Evolutionary conservation across 2,888 invertebrate genomes (phyloP).

Genomic region (Labia minor): DNA sequence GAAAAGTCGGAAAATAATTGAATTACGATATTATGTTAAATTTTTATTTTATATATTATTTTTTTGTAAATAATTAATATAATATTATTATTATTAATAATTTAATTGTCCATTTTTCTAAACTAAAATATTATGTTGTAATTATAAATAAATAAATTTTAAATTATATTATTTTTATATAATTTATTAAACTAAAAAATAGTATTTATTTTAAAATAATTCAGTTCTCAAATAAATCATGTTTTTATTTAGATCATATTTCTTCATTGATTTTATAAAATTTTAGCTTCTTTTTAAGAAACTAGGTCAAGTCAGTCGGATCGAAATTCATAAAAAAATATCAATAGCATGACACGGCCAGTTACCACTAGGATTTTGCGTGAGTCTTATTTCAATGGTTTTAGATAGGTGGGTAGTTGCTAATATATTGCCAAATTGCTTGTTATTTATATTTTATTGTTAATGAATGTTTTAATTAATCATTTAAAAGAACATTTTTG

Average conservation of each 20-base stretch:
- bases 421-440: too few species aligned
- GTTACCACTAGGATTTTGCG: background rate
- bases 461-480: too few species aligned
- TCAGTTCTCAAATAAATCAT: background rate
- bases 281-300: background rate
- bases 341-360: background rate
- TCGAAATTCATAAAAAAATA: background rate
- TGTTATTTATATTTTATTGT: too few species aligned
- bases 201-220: background rate
- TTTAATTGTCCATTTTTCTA: background rate
- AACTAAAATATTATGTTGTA: background rate
- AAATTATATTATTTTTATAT: background rate
- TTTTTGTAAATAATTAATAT: background rate
- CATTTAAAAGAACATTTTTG: too few species aligned
- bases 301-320: background rate
- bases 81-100: background rate
- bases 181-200: background rate
- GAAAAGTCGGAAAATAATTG: slow-evolving; percentile 69
- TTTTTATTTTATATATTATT: background rate
- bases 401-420: too few species aligned
- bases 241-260: background rate
- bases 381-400: too few species aligned
- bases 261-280: background rate
- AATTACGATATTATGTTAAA: background rate
- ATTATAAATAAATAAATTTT: background rate